Percentiles rank a stretch among this genome's conserved stretches.
phyloP scores from a whole-genome alignment of 1,140 invertebrate genomes.

The Adelges cooleyi region DNA sequence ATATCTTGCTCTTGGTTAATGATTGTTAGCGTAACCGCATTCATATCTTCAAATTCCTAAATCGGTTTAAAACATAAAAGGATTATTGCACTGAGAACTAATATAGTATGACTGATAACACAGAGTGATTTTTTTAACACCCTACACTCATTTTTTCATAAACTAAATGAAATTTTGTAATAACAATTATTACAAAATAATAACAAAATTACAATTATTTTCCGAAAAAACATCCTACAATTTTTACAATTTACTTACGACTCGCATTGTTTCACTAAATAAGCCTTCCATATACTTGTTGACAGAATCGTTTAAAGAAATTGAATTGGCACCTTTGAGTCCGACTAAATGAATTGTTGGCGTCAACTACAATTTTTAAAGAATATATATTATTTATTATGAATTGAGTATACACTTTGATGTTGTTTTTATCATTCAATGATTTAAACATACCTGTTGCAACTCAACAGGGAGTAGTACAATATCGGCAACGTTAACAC shows the following conservation, averaged over 20 bases:
- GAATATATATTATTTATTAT: no score
- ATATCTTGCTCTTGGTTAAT: background rate
- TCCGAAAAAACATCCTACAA: no score
- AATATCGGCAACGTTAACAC: background rate
- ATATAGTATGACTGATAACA: no score
- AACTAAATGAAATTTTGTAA: no score
- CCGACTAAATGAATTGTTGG: background rate
- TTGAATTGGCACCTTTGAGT: background rate
- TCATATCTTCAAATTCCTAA: constrained; percentile 13
- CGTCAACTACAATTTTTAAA: background rate
- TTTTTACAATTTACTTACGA: constrained; percentile 1
- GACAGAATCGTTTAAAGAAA: background rate
- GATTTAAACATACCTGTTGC: background rate
- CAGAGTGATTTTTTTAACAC: no score
- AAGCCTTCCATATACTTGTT: background rate
- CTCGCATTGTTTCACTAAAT: background rate
- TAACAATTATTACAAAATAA: no score
- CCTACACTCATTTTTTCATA: no score
- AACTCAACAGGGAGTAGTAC: background rate
- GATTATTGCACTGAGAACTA: no score
- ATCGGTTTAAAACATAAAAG: no score
- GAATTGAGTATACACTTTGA: no score
- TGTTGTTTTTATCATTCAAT: no score
- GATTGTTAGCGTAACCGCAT: background rate
- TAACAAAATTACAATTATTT: no score